Percentiles rank a stretch among this genome's conserved stretches.
Conservation (phyloP, 2,113 vertebrate species). For the Mohoua ochrocephala region DNA sequence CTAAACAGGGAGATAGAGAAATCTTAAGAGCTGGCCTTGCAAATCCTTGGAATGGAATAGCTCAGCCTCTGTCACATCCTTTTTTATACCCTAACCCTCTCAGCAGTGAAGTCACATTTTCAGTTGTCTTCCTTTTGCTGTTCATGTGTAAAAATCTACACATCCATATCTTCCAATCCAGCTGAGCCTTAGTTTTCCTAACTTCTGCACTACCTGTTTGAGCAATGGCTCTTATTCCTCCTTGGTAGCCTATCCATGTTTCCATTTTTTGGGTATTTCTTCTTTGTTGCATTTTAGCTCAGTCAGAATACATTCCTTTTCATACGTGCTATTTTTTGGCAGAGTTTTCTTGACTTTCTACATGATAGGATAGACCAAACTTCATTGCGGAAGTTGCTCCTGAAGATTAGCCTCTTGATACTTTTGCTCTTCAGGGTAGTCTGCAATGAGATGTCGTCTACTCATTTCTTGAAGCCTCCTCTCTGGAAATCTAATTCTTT, state of each 20-base stretch:
- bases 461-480: not conserved
- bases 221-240: not conserved
- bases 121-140: not conserved
- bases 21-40: not conserved
- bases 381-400: not conserved
- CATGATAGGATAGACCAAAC: too few relatives aligned
- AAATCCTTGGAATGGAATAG: not conserved
- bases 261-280: not conserved
- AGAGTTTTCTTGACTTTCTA: not conserved
- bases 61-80: not conserved
- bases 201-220: not conserved
- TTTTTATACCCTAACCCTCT: not conserved
- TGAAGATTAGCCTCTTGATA: not conserved
- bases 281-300: not conserved
- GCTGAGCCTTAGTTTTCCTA: not conserved
- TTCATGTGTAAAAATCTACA: not conserved
- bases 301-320: not conserved
- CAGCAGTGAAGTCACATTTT: not conserved
- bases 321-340: not conserved
- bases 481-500: not conserved
- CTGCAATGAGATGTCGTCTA: not conserved
- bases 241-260: not conserved
- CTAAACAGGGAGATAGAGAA: not conserved
- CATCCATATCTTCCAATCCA: not conserved
- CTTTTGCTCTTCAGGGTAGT: not conserved